Evolutionary conservation across 2,113 vertebrate species (phyloP).

Genomic region (Protobothrops flavoviridis): DNA sequence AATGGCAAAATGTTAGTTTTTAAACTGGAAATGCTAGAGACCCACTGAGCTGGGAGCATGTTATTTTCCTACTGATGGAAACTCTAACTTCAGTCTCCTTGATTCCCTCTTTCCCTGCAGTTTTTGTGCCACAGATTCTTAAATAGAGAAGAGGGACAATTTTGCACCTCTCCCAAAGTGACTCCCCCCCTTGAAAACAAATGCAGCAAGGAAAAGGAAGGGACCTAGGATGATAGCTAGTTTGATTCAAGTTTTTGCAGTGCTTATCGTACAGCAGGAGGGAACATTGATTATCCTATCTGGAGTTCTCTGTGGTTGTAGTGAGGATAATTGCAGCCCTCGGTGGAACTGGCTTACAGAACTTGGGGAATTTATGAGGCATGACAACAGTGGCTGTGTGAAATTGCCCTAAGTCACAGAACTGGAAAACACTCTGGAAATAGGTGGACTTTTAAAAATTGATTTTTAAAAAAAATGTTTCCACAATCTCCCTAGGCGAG

Average conservation of each 20-base stretch:
- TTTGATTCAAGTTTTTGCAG: not conserved
- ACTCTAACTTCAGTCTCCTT: not conserved
- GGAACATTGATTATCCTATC: not conserved
- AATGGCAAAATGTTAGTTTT: not conserved
- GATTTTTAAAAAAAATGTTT: not conserved
- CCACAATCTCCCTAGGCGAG: not conserved
- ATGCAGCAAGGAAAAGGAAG: not conserved
- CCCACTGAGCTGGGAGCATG: not conserved
- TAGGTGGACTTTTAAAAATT: not conserved
- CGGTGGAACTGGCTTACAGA: not conserved
- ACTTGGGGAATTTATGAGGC: not conserved
- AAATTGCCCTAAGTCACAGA: not conserved
- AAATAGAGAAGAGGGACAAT: not conserved
- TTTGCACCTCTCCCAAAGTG: not conserved
- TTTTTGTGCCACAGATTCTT: not conserved
- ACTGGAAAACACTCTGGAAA: not conserved
- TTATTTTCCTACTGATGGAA: not conserved
- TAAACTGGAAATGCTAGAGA: not conserved
- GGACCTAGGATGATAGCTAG: not conserved
- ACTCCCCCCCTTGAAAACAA: not conserved
- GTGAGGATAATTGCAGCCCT: not conserved
- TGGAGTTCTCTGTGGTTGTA: not conserved
- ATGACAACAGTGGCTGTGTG: not conserved
- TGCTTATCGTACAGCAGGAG: not conserved
- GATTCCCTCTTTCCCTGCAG: not conserved